Base-by-base conservation (phyloP, 2,797 vertebrate species). In the Diplodus sargus region DNA sequence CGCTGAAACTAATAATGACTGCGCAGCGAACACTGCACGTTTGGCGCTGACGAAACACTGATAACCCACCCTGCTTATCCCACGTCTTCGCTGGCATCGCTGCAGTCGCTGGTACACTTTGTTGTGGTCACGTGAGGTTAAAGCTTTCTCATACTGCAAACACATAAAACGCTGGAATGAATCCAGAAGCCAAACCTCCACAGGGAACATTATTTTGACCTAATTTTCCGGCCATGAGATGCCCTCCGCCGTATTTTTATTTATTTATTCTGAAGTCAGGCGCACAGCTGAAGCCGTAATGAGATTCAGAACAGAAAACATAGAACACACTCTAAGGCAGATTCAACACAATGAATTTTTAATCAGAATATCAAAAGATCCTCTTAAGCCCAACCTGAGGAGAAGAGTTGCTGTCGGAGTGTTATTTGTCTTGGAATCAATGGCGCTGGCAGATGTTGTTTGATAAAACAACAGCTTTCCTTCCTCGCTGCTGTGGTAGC, bases 281-380 rank as follows among this genome's bases (percentile, higher is more conserved):
- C 64, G 11, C 59, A 68, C 85, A 78, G 76, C 85, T 85, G 58
- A 81, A 78, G 81, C 82, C 70, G 72, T 89, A 91, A 92, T 90
- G 89, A 93, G 89, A 92, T 91, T 86, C 83, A 89, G 76, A 87
- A 88, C 75, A 75, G 76, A 85, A 89, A 91, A 91, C 83, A 87
- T 83, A 82, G 80, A 85, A 74, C 86, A 87, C 84, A 91, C 90
- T 93, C 74, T 47, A 47, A 94, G 90, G 90, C 92, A 94, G 89
- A 93, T 93, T 91, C 91, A 92, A 93, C 89, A 93, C 81, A 87
- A 94, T 94, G 75, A 85, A 95, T 94, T 90, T 95, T 95, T 94
- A 93, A 95, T 94, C 78, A 79, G 87, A 90, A 93, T 94, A 92
- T 95, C 90, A 94, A 93, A 91, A 92, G 86, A 90, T 92, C 85